Conservation (phyloP, 2,113 vertebrate genomes). For the Xerus inauris region DNA sequence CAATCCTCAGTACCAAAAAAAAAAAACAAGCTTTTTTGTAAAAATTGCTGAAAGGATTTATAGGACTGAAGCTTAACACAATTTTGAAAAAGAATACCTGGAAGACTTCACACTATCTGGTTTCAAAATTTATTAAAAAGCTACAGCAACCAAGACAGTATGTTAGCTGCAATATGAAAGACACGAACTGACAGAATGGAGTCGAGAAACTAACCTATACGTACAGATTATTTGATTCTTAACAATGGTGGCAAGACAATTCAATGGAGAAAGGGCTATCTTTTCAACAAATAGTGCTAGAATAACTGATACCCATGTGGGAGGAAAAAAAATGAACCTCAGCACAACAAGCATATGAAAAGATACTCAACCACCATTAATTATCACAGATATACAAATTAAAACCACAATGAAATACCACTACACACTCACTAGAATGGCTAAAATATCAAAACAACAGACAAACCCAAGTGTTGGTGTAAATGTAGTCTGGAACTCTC, state of each 20-base stretch:
- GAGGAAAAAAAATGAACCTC: background rate
- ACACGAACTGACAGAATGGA: background rate
- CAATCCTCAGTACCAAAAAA: too few relatives aligned
- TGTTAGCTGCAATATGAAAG: background rate
- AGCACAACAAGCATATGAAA: background rate
- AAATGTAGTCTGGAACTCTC: background rate
- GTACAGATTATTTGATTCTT: background rate
- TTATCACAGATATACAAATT: background rate
- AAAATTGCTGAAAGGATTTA: too few relatives aligned
- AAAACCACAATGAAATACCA: background rate
- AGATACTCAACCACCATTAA: background rate
- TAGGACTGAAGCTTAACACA: background rate
- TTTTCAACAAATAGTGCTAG: background rate
- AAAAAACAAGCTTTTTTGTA: too few relatives aligned
- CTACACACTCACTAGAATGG: background rate
- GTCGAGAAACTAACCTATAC: background rate
- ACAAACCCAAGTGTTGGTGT: too few relatives aligned
- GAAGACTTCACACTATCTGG: background rate
- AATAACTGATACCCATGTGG: background rate
- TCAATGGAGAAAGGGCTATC: background rate
- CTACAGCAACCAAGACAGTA: background rate
- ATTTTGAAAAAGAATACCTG: background rate
- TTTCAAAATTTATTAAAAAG: background rate
- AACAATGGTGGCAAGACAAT: background rate
- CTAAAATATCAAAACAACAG: background rate